phyloP scores from a whole-genome alignment of 2,113 vertebrate species.

The Tragelaphus buxtoni region DNA sequence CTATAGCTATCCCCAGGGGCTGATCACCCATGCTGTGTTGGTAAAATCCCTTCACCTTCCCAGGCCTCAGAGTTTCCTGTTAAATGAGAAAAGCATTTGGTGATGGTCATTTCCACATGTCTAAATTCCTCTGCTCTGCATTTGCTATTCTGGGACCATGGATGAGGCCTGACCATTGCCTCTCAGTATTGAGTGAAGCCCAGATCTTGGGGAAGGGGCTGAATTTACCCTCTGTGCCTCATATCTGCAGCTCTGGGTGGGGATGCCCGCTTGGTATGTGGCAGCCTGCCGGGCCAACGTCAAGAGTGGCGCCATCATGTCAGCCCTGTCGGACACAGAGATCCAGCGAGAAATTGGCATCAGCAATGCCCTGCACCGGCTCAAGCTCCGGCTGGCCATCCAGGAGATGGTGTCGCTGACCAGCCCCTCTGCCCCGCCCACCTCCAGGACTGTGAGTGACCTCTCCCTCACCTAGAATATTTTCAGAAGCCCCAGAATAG shows the following conservation, averaged over 20 bases:
- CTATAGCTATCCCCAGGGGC: not conserved
- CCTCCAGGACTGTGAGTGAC: constrained; percentile 87
- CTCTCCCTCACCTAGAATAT: not conserved
- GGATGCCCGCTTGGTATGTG: constrained; percentile 98
- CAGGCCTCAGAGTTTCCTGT: not conserved
- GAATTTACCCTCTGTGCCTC: not conserved
- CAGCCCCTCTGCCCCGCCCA: constrained; percentile 94
- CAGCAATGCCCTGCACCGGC: constrained; percentile 95
- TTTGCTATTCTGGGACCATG: not conserved
- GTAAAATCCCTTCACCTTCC: not conserved
- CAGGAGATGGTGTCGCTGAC: constrained; percentile 99
- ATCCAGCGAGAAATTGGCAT: constrained; percentile 98
- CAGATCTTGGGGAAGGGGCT: not conserved
- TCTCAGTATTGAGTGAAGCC: not conserved
- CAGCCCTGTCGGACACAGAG: constrained; percentile 95
- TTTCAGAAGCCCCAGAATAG: not conserved
- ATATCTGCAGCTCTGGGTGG: constrained; percentile 93
- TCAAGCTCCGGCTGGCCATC: constrained; percentile 96
- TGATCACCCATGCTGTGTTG: not conserved
- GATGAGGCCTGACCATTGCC: not conserved
- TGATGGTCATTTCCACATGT: not conserved
- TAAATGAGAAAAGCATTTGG: not conserved
- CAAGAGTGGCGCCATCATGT: constrained; percentile 99
- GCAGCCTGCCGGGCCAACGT: constrained; percentile 97
- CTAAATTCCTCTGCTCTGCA: not conserved